These are phyloP conservation scores for Lutraria rhynchaena DNA, from an alignment of 1,140 invertebrate genomes.

Conservation along the genomic window DNA sequence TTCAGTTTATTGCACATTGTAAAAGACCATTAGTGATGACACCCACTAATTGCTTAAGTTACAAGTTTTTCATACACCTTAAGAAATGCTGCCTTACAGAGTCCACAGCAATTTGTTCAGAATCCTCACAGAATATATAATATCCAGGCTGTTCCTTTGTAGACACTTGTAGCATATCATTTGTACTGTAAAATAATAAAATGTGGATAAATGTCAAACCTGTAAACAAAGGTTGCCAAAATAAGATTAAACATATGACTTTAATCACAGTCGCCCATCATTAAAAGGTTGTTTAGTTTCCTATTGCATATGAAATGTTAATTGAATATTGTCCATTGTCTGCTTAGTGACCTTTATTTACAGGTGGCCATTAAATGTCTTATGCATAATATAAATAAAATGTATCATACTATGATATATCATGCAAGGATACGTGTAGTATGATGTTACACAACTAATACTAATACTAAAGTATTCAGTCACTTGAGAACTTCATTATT, in stretches of 20 bases:
- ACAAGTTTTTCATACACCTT: not conserved
- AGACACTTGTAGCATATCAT: not conserved
- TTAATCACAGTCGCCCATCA: not conserved
- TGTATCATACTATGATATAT: no score
- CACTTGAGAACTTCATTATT: no score
- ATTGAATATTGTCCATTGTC: no score
- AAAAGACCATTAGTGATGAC: no score
- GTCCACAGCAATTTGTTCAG: not conserved
- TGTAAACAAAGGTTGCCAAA: not conserved
- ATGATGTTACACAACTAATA: no score
- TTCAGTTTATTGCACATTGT: no score
- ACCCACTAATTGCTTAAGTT: no score
- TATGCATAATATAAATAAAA: no score
- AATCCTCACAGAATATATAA: not conserved
- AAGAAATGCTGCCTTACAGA: conserved; percentile 6
- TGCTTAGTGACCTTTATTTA: no score
- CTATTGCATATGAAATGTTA: not conserved
- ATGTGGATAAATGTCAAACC: not conserved
- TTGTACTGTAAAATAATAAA: conserved; percentile 10
- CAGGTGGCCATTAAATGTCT: no score
- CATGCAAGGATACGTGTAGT: no score
- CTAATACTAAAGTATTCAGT: no score
- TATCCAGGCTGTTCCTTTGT: not conserved
- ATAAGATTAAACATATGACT: not conserved
- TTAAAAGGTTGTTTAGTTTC: not conserved